Evolutionary conservation across 2,888 invertebrate species (phyloP).

Genomic region (Ceramica pisi): DNA sequence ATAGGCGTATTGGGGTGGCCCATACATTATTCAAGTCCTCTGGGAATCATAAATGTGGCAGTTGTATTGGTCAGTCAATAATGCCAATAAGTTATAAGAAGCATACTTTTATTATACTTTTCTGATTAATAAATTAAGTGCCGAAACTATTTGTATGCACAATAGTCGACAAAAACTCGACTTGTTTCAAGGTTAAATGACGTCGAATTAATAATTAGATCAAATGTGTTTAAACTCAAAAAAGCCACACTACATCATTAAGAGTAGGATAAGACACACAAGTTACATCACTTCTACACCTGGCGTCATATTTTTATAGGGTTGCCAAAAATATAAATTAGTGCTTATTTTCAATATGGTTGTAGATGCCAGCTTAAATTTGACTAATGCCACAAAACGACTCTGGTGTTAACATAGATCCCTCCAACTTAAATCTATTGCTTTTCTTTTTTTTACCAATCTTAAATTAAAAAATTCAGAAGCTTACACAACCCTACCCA

Average conservation of each 20-base stretch:
- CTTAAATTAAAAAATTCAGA: background rate
- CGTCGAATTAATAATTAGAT: constrained; percentile 6
- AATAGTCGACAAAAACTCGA: background rate
- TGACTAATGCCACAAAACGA: background rate
- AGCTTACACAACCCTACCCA: constrained; percentile 3
- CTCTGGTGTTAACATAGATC: no score
- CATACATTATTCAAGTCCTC: constrained; percentile 21
- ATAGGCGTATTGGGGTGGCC: constrained; percentile 25
- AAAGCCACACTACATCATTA: background rate
- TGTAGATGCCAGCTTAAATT: background rate
- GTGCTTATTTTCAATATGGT: no score
- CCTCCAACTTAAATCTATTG: no score
- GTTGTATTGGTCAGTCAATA: constrained; percentile 17
- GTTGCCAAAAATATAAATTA: background rate
- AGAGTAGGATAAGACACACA: constrained; percentile 1
- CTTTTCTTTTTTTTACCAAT: no score
- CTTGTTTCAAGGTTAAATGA: background rate
- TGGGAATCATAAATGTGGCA: constrained; percentile 29
- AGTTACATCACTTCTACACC: background rate
- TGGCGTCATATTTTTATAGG: constrained; percentile 2
- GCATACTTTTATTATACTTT: background rate
- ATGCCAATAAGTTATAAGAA: background rate
- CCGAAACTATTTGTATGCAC: background rate
- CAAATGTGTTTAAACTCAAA: constrained; percentile 6
- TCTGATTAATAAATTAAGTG: background rate